Conservation (phyloP, 2,113 vertebrate genomes). For the Poicephalus gulielmi region DNA sequence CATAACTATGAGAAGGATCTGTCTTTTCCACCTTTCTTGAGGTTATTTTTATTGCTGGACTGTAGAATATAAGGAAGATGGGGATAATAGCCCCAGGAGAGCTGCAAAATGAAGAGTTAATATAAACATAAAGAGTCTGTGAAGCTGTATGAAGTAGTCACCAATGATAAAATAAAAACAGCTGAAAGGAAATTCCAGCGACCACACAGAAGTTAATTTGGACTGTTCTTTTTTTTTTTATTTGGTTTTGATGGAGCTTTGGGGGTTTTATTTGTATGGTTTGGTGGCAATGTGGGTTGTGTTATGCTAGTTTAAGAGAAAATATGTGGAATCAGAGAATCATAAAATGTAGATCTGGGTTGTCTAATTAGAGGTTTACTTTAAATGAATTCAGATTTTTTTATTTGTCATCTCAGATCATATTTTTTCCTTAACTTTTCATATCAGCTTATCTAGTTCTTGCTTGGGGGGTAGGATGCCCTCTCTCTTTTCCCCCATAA, state of each 20-base stretch:
- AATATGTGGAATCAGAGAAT: background rate
- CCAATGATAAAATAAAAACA: background rate
- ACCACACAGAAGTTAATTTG: background rate
- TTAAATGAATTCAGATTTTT: background rate
- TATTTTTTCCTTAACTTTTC: background rate
- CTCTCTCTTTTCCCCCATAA: accelerated
- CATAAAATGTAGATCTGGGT: background rate
- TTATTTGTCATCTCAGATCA: background rate
- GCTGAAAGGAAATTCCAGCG: background rate
- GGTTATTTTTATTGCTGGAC: background rate
- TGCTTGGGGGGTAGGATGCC: background rate
- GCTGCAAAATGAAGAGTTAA: background rate
- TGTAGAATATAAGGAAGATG: background rate
- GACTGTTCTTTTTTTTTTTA: accelerated
- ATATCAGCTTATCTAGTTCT: background rate
- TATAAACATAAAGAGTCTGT: background rate
- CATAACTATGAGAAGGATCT: background rate
- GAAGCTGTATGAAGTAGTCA: background rate
- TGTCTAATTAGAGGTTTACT: background rate
- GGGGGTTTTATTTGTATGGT: background rate
- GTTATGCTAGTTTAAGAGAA: background rate
- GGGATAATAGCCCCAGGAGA: background rate
- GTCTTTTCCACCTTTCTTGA: background rate
- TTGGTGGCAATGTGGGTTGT: background rate
- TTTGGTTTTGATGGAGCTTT: background rate